Percentiles rank a stretch among this genome's conserved stretches.
phyloP scores from a whole-genome alignment of 2,113 vertebrate genomes.

The Stigmatopora argus region DNA sequence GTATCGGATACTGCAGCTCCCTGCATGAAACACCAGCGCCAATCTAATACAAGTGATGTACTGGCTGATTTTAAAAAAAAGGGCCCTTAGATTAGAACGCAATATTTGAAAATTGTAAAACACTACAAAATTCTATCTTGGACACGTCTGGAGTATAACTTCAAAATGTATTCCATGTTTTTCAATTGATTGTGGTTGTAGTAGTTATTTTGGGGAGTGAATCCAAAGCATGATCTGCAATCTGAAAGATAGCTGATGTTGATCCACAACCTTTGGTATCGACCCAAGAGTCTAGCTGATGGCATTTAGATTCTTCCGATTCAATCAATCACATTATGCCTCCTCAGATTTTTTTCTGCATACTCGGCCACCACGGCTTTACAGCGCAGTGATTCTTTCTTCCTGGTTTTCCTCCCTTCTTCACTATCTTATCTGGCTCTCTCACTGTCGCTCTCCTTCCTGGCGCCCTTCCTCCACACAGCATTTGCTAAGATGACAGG shows the following conservation, averaged over 20 bases:
- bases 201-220: too few relatives aligned
- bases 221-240: not conserved
- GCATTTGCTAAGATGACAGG: conserved; percentile 62
- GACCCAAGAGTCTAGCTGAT: not conserved
- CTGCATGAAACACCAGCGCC: too few relatives aligned
- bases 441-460: conserved; percentile 37
- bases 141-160: too few relatives aligned
- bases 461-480: conserved; percentile 42
- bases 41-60: not conserved
- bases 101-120: too few relatives aligned
- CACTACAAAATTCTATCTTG: too few relatives aligned
- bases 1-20: too few relatives aligned
- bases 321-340: not conserved
- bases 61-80: too few relatives aligned
- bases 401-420: conserved; percentile 21
- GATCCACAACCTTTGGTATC: not conserved
- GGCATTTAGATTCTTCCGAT: not conserved
- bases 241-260: not conserved
- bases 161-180: too few relatives aligned
- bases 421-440: conserved; percentile 39
- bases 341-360: not conserved
- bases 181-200: too few relatives aligned
- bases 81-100: too few relatives aligned
- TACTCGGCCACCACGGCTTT: not conserved
- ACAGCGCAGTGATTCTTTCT: conserved; percentile 15